These are phyloP conservation scores for Masticophis lateralis DNA, from an alignment of 2,797 vertebrate genomes.

Conservation along the genomic window DNA sequence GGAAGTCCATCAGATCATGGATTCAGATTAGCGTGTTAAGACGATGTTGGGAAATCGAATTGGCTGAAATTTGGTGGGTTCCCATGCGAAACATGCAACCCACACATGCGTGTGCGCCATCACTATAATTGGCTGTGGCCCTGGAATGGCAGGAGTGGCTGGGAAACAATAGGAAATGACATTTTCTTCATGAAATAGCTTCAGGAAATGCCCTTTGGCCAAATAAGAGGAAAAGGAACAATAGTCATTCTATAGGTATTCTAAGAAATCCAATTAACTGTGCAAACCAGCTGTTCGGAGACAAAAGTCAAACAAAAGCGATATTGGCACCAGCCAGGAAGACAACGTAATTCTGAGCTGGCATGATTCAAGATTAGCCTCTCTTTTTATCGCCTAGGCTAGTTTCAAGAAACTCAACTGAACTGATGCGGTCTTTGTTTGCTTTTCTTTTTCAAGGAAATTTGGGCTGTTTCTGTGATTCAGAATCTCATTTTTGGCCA, in stretches of 20 bases:
- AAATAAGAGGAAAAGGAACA: not conserved
- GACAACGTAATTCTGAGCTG: not conserved
- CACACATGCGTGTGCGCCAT: not conserved
- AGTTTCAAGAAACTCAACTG: not conserved
- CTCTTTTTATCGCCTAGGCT: not conserved
- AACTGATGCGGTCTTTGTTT: not conserved
- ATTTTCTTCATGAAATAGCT: not conserved
- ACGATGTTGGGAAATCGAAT: not conserved
- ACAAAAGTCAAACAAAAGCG: fast-evolving
- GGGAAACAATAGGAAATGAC: not conserved
- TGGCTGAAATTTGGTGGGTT: not conserved
- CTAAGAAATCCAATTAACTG: not conserved
- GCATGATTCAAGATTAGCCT: not conserved
- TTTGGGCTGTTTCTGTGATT: not conserved
- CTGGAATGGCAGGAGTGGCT: not conserved
- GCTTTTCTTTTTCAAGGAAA: not conserved
- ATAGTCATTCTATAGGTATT: not conserved
- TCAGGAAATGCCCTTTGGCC: not conserved
- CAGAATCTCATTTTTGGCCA: not conserved
- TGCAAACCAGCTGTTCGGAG: not conserved
- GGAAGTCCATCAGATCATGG: not conserved
- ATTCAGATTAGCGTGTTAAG: not conserved
- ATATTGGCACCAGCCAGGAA: not conserved
- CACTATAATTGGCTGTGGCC: not conserved
- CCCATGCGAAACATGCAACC: not conserved